Conservation (phyloP, 2,797 vertebrate species). For the Smutsia gigantea region DNA sequence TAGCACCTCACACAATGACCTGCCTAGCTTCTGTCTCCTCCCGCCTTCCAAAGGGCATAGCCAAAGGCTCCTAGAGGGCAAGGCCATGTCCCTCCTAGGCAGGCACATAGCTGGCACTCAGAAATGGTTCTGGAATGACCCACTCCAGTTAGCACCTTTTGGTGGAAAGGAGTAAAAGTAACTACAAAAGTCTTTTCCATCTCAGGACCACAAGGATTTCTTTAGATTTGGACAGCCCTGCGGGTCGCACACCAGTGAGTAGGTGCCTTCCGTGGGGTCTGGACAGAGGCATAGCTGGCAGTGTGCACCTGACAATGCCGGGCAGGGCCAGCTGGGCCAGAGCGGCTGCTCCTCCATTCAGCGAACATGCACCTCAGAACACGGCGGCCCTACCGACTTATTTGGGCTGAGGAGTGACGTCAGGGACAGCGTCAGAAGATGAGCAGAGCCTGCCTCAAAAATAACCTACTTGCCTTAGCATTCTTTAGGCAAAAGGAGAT, state of each 20-base stretch:
- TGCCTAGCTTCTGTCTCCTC: not conserved
- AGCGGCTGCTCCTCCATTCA: not conserved
- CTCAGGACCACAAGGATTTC: not conserved
- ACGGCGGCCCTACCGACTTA: fast-evolving
- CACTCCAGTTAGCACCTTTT: not conserved
- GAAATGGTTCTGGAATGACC: not conserved
- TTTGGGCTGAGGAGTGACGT: not conserved
- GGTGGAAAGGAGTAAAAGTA: not conserved
- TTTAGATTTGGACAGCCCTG: not conserved
- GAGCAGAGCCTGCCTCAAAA: not conserved
- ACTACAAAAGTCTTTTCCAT: not conserved
- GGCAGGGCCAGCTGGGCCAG: not conserved
- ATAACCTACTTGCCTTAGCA: not conserved
- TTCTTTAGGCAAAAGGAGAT: not conserved
- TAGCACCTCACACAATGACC: not conserved
- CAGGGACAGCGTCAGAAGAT: not conserved
- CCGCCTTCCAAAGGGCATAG: not conserved
- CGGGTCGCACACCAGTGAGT: not conserved
- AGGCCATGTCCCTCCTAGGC: not conserved
- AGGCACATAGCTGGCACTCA: not conserved
- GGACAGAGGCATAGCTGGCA: not conserved
- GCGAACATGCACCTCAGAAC: fast-evolving
- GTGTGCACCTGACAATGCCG: fast-evolving
- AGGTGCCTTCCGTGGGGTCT: not conserved
- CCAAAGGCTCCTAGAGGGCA: not conserved